Percentiles rank a stretch among this genome's conserved stretches.
Conservation (phyloP, 2,113 vertebrate species). For the Pteruthius melanotis region DNA sequence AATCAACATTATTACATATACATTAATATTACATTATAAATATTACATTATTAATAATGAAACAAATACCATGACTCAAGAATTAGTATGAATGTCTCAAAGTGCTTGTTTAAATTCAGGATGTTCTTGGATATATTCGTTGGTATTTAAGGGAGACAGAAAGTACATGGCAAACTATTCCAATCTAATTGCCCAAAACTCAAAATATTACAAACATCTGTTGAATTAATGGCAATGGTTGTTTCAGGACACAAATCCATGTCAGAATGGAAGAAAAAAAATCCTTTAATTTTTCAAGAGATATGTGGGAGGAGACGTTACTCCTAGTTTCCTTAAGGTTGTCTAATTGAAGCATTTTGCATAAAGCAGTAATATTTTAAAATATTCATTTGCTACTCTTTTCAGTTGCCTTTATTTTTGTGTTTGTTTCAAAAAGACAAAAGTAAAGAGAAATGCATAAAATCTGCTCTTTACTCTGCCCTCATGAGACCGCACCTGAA, state of each 20-base stretch:
- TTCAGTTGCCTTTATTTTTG: neutral
- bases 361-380: neutral
- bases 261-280: neutral
- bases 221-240: neutral
- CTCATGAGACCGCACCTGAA: neutral
- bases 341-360: neutral
- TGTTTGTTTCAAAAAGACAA: neutral
- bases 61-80: neutral
- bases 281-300: neutral
- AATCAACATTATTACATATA: neutral
- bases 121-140: neutral
- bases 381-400: neutral
- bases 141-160: neutral
- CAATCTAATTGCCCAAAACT: neutral
- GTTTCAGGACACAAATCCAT: neutral
- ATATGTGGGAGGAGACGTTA: rapidly evolving
- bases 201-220: neutral
- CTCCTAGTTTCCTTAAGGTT: neutral
- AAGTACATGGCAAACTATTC: neutral
- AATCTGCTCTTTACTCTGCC: neutral
- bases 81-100: neutral
- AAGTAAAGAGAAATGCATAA: neutral
- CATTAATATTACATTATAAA: neutral
- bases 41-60: neutral
- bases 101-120: neutral